A percentile compares a stretch with the other conserved stretches of the same genome.
Conservation (phyloP, 1,140 invertebrate genomes). For the Ips nitidus region DNA sequence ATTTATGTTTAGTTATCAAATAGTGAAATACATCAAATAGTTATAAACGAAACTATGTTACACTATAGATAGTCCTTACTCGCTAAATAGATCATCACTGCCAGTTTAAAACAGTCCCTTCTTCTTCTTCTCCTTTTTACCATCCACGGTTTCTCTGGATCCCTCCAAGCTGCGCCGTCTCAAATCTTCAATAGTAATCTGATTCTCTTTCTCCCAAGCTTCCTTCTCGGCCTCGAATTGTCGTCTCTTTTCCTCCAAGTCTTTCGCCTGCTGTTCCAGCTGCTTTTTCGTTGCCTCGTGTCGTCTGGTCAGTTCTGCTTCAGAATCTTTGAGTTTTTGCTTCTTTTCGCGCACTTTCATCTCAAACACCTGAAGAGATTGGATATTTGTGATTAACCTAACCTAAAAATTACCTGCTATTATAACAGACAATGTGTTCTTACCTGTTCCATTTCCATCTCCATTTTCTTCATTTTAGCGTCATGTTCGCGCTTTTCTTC, state of each 20-base stretch:
- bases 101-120: constrained; percentile 49
- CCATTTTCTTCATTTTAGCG: constrained; percentile 95
- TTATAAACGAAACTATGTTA: too few species aligned
- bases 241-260: constrained; percentile 86
- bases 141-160: constrained; percentile 71
- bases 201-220: constrained; percentile 87
- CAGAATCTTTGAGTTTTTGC: constrained; percentile 90
- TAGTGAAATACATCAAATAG: too few species aligned
- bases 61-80: too few species aligned
- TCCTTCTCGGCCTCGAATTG: constrained; percentile 85
- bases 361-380: constrained; percentile 57
- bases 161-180: constrained; percentile 80
- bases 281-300: constrained; percentile 65
- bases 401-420: background rate
- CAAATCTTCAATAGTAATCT: constrained; percentile 83
- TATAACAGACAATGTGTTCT: constrained; percentile 2
- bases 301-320: constrained; percentile 73
- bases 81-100: background rate
- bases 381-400: too few species aligned
- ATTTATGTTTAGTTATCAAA: too few species aligned
- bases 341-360: constrained; percentile 91
- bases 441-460: constrained; percentile 89
- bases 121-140: constrained; percentile 52
- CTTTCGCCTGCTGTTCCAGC: constrained; percentile 84
- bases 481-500: constrained; percentile 96